Evolutionary conservation across 2,113 vertebrate genomes (phyloP), one percentile per base, ranked within the genome.

Genomic region (Puffinus mauretanicus): DNA sequence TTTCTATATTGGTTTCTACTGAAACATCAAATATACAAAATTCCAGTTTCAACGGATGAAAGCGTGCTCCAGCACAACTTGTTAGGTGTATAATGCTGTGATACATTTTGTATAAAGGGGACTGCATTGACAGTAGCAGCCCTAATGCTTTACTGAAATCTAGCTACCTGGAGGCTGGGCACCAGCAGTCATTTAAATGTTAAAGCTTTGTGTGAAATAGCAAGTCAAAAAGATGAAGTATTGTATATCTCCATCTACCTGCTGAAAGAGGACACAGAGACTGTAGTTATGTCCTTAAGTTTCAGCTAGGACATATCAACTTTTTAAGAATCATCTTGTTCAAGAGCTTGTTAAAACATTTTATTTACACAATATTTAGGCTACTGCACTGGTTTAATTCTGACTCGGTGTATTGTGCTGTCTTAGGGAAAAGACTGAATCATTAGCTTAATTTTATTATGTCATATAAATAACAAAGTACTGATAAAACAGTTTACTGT

Each of bases 351-450:
- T 47, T 71, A 10, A 82, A 82, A 29, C 0, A 0, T 57, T 83
- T 75, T 0, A 13, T 55, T 93, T 88, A 5, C 27, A 27, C 16
- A 30, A 1, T 27, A 30, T 60, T 71, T 66, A 11, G 18, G 42
- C 27, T 30, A 9, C 26, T 47, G 20, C 38, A 10, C 16, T 79
- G 38, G 16, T 38, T 79, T 40, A 40, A 47, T 65, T 85, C 34
- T 62, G 72, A 4, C 15, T 72, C 1, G 0, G 15, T 51, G 13
- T 10, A 8, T 64, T 65, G 15, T 18, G 10, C 32, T 67, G 19
- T 44, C 11, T 58, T 65, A 34, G 10, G 21, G 27, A 79, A 86
- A 89, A 71, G 16, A 55, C 17, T 1, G 75, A 30, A 60, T 24
- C 26, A 30, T 36, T 47, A 44, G 11, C 44, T 86, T 42, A 20